Evolutionary conservation across 1,140 invertebrate genomes (phyloP).

Genomic region (Drosophila funebris): DNA sequence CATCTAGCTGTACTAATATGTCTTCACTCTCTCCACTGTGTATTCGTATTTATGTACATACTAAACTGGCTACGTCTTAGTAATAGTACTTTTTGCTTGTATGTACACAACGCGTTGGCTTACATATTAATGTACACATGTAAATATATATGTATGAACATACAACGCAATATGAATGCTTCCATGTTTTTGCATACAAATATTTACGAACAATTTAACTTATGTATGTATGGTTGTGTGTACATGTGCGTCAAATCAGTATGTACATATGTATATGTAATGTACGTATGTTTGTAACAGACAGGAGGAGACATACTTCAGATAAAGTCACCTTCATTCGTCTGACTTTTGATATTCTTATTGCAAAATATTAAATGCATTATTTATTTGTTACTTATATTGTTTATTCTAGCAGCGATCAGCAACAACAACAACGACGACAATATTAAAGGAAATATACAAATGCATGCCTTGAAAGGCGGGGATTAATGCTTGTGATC

Average conservation of each 20-base stretch:
- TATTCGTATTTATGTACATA: conserved; percentile 8
- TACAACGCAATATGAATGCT: neutral
- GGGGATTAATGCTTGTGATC: conserved; percentile 27
- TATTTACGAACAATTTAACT: neutral
- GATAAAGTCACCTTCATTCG: conserved; percentile 9
- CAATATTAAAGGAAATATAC: conserved; percentile 1
- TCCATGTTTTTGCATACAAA: neutral
- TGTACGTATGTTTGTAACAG: conserved; percentile 15
- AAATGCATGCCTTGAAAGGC: conserved; percentile 18
- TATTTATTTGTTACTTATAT: conserved; percentile 7
- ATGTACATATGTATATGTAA: neutral
- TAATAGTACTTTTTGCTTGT: conserved; percentile 1
- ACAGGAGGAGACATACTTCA: neutral
- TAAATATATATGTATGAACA: conserved; percentile 3
- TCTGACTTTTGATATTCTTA: neutral
- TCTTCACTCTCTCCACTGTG: conserved; percentile 17
- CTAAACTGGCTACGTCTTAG: neutral
- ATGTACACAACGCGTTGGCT: neutral
- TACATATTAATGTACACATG: conserved; percentile 1
- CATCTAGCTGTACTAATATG: conserved; percentile 11
- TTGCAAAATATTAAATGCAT: neutral
- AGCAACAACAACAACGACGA: neutral
- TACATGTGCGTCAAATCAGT: neutral
- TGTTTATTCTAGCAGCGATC: conserved; percentile 22
- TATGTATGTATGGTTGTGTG: neutral